Base-by-base conservation (phyloP, 2,888 invertebrate genomes). In the Trissolcus brochymenae region DNA sequence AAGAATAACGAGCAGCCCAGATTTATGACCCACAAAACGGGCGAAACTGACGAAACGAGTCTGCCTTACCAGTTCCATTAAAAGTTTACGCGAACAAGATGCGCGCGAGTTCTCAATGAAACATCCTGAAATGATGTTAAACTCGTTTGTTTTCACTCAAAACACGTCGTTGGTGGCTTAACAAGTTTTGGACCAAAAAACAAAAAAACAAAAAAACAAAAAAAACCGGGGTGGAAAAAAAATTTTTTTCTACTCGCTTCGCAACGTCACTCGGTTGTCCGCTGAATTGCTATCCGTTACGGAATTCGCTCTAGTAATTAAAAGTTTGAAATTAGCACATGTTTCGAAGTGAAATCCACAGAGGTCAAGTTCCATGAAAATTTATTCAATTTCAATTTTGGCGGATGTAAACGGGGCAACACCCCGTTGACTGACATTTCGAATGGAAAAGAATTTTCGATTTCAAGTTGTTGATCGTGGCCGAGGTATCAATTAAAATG, bases 261-360 rank as follows among this genome's bases (percentile, higher is more conserved):
- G 2, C 35, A 11, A 35, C 35, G 17, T 35, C 41, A 16, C 19
- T 56, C 43, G 55, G 50, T 59, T 73, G 64, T 73, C 65, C 68
- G 57, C 46, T 53, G 62, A 77, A 77, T 72, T 77, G 68, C 62
- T 72, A 72, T 67, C 46, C 46, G 72, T 72, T 64, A 67, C 72
- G 59, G 55, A 54, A 55, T 72, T 54, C 59, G 60, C 54, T 76
- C 67, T 64, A 64, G 76, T 73, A 76, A 79, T 79, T 79, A 74
- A 79, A 76, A 71, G 67, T 71, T 79, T 46, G 59, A 59, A 79
- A 79, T 76, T 66, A 76, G 73, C 67, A 59, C 70, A 67, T 79
- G 73, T 76, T 71, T 71, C 54, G 57, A 59, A 61, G 35, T 35
- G 62, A 57, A 71, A 57, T 50, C 72, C 71, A 46, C 49, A 62